These are phyloP conservation scores for Anhinga rufa DNA, from an alignment of 2,113 vertebrate species.

Conservation along the genomic window DNA sequence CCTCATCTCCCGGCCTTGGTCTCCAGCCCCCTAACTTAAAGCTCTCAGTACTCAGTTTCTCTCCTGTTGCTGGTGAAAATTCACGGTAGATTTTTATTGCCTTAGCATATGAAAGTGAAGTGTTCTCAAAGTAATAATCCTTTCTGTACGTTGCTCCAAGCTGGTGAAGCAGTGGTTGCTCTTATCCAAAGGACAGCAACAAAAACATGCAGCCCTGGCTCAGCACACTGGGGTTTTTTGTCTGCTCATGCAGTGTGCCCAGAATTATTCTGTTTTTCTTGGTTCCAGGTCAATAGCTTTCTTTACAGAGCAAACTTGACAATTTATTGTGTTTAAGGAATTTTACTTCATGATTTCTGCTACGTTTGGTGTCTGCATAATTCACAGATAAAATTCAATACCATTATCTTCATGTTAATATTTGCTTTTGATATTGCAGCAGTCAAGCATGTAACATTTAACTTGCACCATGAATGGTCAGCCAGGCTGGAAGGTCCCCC, in stretches of 20 bases:
- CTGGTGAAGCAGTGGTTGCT: not conserved
- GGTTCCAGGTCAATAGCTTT: not conserved
- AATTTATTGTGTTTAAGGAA: not conserved
- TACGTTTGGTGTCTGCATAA: not conserved
- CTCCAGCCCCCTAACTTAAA: not conserved
- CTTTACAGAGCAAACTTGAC: not conserved
- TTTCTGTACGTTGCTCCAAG: not conserved
- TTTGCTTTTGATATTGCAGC: not conserved
- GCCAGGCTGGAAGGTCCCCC: not conserved
- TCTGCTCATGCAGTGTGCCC: not conserved
- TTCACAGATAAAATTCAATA: not conserved
- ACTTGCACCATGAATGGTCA: not conserved
- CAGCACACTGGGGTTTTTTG: not conserved
- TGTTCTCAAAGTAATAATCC: not conserved
- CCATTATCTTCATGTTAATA: not conserved
- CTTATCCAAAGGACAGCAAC: not conserved
- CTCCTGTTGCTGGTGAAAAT: not conserved
- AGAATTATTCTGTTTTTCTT: not conserved
- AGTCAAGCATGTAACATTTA: not conserved
- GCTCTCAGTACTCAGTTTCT: not conserved
- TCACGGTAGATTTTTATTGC: not conserved
- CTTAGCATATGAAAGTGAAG: not conserved
- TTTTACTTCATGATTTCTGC: not conserved
- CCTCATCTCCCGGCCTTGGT: not conserved
- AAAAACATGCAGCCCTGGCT: not conserved